phyloP scores from a whole-genome alignment of 2,888 invertebrate species.

The Zaprionus obscuricornis region DNA sequence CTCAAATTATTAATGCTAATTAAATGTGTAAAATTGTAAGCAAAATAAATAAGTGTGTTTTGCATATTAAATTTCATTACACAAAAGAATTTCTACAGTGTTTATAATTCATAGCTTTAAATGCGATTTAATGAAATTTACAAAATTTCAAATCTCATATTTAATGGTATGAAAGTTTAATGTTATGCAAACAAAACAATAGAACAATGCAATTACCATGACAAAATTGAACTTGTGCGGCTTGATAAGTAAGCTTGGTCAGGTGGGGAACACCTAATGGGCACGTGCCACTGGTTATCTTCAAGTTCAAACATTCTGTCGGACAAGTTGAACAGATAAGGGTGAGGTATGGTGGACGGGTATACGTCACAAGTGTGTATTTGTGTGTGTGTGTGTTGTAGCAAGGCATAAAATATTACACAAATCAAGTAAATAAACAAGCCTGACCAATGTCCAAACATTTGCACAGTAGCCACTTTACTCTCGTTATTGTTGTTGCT shows the following conservation, averaged over 20 bases:
- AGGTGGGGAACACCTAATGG: slow-evolving; percentile 24
- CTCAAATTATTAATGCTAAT: no score
- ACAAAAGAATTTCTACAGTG: no score
- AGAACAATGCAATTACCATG: slow-evolving; percentile 26
- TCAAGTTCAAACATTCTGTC: slow-evolving; percentile 1
- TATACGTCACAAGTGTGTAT: slow-evolving; percentile 21
- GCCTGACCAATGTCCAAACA: slow-evolving; percentile 51
- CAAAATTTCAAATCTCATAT: no score
- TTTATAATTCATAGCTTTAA: no score
- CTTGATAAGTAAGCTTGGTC: slow-evolving; percentile 7
- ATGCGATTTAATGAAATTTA: no score
- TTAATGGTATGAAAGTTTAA: background rate
- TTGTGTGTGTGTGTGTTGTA: no score
- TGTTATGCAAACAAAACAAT: slow-evolving; percentile 1
- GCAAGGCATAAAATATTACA: slow-evolving; percentile 38
- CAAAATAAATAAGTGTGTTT: no score
- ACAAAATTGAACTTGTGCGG: slow-evolving; percentile 19
- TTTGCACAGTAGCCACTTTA: slow-evolving; percentile 52
- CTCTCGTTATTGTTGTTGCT: slow-evolving; percentile 10
- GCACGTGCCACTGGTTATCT: slow-evolving; percentile 23
- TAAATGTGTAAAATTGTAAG: no score
- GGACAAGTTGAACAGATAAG: background rate
- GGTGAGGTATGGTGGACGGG: background rate
- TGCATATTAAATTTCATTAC: no score
- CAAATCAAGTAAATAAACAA: slow-evolving; percentile 53